phyloP scores from a whole-genome alignment of 2,797 vertebrate species.

The Muscicapa striata region DNA sequence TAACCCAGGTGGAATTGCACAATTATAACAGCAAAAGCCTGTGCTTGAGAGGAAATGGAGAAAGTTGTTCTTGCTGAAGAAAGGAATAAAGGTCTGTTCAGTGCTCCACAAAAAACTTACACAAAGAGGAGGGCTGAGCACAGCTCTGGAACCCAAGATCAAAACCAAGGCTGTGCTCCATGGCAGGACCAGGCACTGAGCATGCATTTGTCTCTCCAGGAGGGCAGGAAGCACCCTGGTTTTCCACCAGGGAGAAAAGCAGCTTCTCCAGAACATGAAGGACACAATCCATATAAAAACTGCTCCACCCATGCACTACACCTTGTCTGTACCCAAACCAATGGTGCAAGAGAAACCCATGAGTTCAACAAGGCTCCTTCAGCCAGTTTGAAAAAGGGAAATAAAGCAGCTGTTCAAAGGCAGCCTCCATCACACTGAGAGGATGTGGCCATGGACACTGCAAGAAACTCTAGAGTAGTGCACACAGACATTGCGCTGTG shows the following conservation, averaged over 20 bases:
- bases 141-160: neutral
- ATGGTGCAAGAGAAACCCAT: neutral
- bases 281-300: neutral
- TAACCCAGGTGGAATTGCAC: slow-evolving; percentile 48
- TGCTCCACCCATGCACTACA: neutral
- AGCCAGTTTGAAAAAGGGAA: neutral
- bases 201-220: neutral
- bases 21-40: slow-evolving; percentile 37
- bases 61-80: slow-evolving; percentile 53
- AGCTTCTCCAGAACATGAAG: neutral
- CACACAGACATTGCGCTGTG: neutral
- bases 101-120: neutral
- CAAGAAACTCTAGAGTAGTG: neutral
- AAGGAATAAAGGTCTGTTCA: slow-evolving; percentile 33
- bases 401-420: neutral
- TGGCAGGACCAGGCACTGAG: neutral
- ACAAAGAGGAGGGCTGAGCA: neutral
- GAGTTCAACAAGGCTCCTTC: neutral
- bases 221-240: neutral
- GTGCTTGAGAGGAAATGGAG: slow-evolving; percentile 38
- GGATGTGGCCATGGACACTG: neutral
- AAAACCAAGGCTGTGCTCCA: neutral
- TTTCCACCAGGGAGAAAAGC: neutral
- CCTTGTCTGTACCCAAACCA: neutral
- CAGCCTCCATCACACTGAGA: neutral